Percentiles rank a stretch among this genome's conserved stretches.
Conservation (phyloP, 2,888 invertebrate species). For the Acrobasis suavella region DNA sequence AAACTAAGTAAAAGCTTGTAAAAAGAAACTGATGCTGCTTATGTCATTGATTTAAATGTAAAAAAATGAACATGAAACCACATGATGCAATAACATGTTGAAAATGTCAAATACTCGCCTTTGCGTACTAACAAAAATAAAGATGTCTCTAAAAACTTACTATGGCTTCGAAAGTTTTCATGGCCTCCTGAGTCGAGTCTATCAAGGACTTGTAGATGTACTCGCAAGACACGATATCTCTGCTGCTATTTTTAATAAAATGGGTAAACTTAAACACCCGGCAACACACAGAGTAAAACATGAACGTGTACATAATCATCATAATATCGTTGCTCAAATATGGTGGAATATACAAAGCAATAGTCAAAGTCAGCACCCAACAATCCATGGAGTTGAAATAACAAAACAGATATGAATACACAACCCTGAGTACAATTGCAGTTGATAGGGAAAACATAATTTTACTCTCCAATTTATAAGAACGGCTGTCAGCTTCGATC, state of each 20-base stretch:
- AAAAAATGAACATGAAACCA: too few relatives aligned
- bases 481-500: slow-evolving; percentile 3
- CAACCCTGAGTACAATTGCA: neutral
- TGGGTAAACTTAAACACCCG: slow-evolving; percentile 23
- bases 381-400: neutral
- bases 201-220: slow-evolving; percentile 21
- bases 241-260: slow-evolving; percentile 6
- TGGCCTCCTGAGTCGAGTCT: slow-evolving; percentile 14
- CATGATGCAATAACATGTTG: too few relatives aligned
- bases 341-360: neutral
- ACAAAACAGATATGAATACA: neutral
- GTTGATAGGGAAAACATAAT: neutral
- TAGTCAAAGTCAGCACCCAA: neutral
- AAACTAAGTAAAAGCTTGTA: too few relatives aligned
- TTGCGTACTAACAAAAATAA: neutral
- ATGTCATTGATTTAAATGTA: too few relatives aligned
- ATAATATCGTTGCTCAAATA: slow-evolving; percentile 20
- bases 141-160: slow-evolving; percentile 23
- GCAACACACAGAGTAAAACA: slow-evolving; percentile 23
- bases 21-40: neutral
- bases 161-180: slow-evolving; percentile 23
- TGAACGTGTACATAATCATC: slow-evolving; percentile 17
- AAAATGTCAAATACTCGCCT: neutral
- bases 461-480: slow-evolving; percentile 19
- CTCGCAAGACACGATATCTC: slow-evolving; percentile 15